Percentiles rank a stretch among this genome's conserved stretches.
phyloP scores from a whole-genome alignment of 2,888 invertebrate species.

The Pharmacophagus antenor region DNA sequence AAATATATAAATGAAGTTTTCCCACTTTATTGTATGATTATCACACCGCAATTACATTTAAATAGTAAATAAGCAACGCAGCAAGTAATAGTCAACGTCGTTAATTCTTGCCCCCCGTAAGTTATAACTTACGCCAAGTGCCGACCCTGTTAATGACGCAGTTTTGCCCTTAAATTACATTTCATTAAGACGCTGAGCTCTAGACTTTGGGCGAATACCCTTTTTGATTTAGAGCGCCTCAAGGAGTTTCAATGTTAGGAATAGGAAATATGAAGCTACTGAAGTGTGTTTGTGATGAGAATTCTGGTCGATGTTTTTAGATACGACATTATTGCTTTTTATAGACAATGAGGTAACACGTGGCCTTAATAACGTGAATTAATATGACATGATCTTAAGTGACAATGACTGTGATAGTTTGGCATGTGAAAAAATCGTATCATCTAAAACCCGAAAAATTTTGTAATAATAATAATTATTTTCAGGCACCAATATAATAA shows the following conservation, averaged over 20 bases:
- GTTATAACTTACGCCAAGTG: slow-evolving; percentile 14
- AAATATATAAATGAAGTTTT: no score
- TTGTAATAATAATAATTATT: no score
- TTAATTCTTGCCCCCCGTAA: slow-evolving; percentile 17
- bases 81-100: background rate
- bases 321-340: background rate
- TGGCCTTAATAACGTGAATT: no score
- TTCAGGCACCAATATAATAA: no score
- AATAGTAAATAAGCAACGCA: background rate
- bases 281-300: no score
- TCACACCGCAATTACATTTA: background rate
- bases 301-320: background rate
- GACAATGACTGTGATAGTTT: no score
- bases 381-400: no score
- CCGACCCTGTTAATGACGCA: slow-evolving; percentile 28
- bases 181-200: slow-evolving; percentile 27
- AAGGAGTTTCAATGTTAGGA: slow-evolving; percentile 21
- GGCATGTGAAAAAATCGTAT: no score
- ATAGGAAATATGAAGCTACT: slow-evolving; percentile 7
- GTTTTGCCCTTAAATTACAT: slow-evolving; percentile 29
- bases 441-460: no score
- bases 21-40: background rate
- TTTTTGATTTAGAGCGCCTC: slow-evolving; percentile 26
- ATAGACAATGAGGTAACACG: no score
- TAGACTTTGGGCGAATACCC: slow-evolving; percentile 15